Evolutionary conservation across 1,140 invertebrate genomes (phyloP), one percentile per base, ranked within the genome.

Genomic region (Ptiloglossa arizonensis): DNA sequence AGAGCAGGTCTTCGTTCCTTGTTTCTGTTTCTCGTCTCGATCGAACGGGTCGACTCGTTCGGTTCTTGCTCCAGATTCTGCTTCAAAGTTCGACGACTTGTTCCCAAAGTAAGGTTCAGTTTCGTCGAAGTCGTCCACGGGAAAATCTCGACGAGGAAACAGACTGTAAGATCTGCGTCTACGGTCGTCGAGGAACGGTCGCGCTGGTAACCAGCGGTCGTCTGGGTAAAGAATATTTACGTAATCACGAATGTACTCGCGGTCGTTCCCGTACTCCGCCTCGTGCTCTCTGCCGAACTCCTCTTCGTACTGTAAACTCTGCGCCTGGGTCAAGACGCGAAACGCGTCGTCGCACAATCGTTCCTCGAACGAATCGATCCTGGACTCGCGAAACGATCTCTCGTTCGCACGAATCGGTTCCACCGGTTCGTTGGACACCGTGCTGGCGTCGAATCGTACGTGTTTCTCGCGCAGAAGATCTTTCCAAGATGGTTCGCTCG

Each of bases 281-380:
- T 29, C 41, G 17, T 9, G 0, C 38, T 29, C 5, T 17, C 17
- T 19, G 5, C 29, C 13, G 56, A 57, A 5, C 9, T 32, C 13
- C 27, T 35, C 15, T 5, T 5, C 27, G 15, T 5, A 6, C 3
- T 60, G 17, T 17, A 75, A 48, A 35, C 35, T n/a, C 9, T 35
- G 6, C 0, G 15, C 5, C 8, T 50, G 9, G 4, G 50, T 76
- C 24, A 76, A 41, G 19, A 48, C 13, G 27, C 46, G 22, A 46
- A 76, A 69, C 8, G 54, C 66, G 15, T 76, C 73, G 54, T 76
- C 13, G 73, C 73, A 76, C 5, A 48, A 17, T 9, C 54, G 73
- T 5, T 32, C 19, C 19, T 76, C 73, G 32, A 76, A 27, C 0
- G 19, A 1, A 3, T 48, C 22, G 1, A 59, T 24, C 22, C 46